Conservation (phyloP, 2,888 invertebrate species). For the Limnephilus lunatus region DNA sequence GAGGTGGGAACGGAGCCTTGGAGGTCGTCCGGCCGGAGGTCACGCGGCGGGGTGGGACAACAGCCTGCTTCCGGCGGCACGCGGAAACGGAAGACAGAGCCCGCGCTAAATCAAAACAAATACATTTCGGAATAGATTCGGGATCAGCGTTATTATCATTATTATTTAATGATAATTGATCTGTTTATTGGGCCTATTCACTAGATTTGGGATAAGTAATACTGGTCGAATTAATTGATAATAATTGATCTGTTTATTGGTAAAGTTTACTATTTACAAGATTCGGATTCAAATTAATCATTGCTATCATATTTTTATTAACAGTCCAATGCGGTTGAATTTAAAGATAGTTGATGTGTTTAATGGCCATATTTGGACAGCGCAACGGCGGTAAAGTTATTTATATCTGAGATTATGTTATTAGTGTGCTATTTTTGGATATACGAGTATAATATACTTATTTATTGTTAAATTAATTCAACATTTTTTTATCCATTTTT, state of each 20-base stretch:
- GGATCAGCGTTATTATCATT: not conserved
- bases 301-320: too few species aligned
- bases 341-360: not conserved
- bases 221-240: not conserved
- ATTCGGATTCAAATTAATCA: not conserved
- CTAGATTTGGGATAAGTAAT: too few species aligned
- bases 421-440: not conserved
- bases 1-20: not conserved
- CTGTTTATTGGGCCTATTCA: too few species aligned
- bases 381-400: too few species aligned
- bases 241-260: not conserved
- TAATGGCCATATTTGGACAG: not conserved
- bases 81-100: constrained; percentile 11
- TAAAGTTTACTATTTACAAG: not conserved
- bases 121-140: not conserved
- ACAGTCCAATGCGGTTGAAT: not conserved
- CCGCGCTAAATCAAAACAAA: not conserved
- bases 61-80: constrained; percentile 7
- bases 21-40: not conserved
- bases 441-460: too few species aligned
- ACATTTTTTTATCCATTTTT: too few species aligned
- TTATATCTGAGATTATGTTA: not conserved
- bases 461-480: too few species aligned
- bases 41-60: constrained; percentile 4
- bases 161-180: too few species aligned